Conservation (phyloP, 2,797 vertebrate species). For the Protonibea diacanthus region DNA sequence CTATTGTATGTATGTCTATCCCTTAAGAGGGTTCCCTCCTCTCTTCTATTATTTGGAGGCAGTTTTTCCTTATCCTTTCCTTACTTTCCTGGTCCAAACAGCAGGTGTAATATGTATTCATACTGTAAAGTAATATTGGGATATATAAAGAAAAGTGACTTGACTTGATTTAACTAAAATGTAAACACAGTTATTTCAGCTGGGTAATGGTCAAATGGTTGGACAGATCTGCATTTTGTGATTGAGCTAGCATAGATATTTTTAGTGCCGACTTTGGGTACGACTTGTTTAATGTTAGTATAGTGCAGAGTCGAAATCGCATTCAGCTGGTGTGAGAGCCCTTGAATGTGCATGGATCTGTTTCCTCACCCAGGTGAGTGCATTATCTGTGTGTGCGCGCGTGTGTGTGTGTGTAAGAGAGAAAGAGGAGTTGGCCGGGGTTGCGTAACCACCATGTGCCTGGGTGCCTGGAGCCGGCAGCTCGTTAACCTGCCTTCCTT, state of each 20-base stretch:
- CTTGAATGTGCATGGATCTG: slow-evolving; percentile 41
- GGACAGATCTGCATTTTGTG: not conserved
- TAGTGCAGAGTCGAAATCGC: slow-evolving; percentile 31
- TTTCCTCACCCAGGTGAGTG: slow-evolving; percentile 69
- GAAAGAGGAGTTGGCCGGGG: slow-evolving; percentile 72
- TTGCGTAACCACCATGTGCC: slow-evolving; percentile 83
- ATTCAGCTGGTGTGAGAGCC: slow-evolving; percentile 37
- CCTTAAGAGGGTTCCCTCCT: not conserved
- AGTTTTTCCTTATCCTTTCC: not conserved
- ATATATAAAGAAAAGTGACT: too few relatives aligned
- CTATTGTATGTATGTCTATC: not conserved
- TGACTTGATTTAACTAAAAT: not conserved
- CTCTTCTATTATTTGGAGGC: not conserved
- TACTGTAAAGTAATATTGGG: too few relatives aligned
- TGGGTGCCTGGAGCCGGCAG: slow-evolving; percentile 79
- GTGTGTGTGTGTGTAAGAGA: slow-evolving; percentile 23
- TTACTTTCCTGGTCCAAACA: too few relatives aligned
- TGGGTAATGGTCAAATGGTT: not conserved
- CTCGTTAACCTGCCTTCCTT: slow-evolving; percentile 86
- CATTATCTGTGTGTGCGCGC: slow-evolving; percentile 53
- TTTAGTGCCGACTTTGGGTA: not conserved
- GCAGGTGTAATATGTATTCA: too few relatives aligned
- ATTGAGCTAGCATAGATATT: not conserved
- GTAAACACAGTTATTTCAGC: not conserved
- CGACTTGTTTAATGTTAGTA: slow-evolving; percentile 26